Percentiles rank a stretch among this genome's conserved stretches.
phyloP scores from a whole-genome alignment of 2,888 invertebrate genomes.

The Aproaerema taeniolella region DNA sequence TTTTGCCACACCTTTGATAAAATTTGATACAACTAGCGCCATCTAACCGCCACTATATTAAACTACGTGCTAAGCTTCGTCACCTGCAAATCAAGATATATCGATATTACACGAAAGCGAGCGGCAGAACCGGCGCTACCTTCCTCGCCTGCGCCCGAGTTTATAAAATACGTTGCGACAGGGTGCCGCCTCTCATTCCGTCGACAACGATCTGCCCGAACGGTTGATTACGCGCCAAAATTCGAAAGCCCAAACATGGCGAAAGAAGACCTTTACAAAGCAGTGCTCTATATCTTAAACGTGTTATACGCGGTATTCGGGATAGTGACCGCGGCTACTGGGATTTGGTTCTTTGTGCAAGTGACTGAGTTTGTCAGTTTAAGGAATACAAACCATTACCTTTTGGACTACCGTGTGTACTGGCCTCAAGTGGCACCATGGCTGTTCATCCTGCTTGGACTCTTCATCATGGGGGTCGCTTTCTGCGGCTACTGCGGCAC shows the following conservation, averaged over 20 bases:
- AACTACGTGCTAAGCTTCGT: too few relatives aligned
- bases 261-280: conserved; percentile 62
- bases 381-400: conserved; percentile 65
- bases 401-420: conserved; percentile 65
- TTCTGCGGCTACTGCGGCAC: conserved; percentile 69
- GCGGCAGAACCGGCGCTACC: neutral
- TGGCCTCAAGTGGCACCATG: conserved; percentile 73
- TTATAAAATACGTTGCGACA: conserved; percentile 59
- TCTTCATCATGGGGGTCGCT: conserved; percentile 58
- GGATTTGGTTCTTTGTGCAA: conserved; percentile 72
- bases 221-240: conserved; percentile 35
- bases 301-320: conserved; percentile 65
- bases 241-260: conserved; percentile 50
- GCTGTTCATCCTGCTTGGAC: conserved; percentile 62
- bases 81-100: neutral
- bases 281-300: conserved; percentile 59
- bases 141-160: conserved; percentile 26
- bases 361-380: conserved; percentile 59
- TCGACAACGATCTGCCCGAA: conserved; percentile 42
- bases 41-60: neutral
- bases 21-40: conserved; percentile 2
- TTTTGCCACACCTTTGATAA: too few relatives aligned
- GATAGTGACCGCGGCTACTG: conserved; percentile 58
- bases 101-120: neutral
- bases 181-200: conserved; percentile 54